Percentiles rank a stretch among this genome's conserved stretches.
Conservation (phyloP, 2,113 vertebrate species). For the Bathybates hornii region DNA sequence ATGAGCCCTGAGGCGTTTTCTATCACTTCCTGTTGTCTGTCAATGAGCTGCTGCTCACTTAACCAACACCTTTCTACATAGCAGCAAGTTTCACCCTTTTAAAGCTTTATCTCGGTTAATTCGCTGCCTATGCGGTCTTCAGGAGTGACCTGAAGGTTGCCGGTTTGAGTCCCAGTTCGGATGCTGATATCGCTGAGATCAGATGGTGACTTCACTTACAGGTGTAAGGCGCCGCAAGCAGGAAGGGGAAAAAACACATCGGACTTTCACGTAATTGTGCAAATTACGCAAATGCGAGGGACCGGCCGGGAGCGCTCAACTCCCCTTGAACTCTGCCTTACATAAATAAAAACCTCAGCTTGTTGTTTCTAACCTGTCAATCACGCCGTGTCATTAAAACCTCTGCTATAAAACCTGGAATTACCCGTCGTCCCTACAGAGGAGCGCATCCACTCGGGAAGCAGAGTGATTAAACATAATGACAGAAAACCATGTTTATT, state of each 20-base stretch:
- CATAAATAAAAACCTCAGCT: neutral
- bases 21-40: neutral
- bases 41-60: neutral
- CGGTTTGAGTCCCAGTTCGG: neutral
- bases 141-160: neutral
- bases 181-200: neutral
- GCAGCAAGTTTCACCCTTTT: neutral
- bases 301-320: neutral
- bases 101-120: neutral
- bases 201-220: neutral
- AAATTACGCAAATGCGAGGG: fast-evolving
- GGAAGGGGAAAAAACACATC: neutral
- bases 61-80: neutral
- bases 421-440: neutral
- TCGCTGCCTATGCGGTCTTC: neutral
- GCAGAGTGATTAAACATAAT: neutral
- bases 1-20: neutral
- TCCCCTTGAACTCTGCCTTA: neutral
- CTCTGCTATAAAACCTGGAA: neutral
- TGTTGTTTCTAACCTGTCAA: neutral
- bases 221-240: neutral
- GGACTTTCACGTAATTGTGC: neutral
- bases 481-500: neutral
- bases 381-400: neutral
- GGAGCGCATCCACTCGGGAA: neutral